These are phyloP conservation scores for Agriotes lineatus DNA, from an alignment of 2,888 invertebrate genomes.

Conservation along the genomic window DNA sequence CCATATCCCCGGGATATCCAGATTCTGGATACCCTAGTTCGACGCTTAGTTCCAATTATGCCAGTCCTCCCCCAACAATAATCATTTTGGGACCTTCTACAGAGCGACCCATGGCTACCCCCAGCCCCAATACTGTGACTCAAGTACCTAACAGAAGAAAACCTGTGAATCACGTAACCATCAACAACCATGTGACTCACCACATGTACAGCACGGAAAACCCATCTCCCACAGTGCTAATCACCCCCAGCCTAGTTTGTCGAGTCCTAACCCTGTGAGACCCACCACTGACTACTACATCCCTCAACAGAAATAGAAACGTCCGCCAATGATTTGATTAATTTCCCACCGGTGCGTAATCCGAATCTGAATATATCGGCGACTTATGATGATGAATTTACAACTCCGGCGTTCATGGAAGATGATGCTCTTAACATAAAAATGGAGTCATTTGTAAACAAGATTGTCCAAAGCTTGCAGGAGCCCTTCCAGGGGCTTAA, in stretches of 20 bases:
- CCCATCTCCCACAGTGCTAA: conserved; percentile 75
- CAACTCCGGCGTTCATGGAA: conserved; percentile 82
- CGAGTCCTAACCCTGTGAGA: conserved; percentile 54
- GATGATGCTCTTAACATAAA: conserved; percentile 83
- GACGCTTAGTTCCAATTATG: conserved; percentile 51
- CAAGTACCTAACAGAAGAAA: conserved; percentile 59
- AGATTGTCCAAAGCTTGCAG: conserved; percentile 86
- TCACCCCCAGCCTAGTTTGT: conserved; percentile 74
- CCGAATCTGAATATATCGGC: conserved; percentile 83
- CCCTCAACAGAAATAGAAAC: conserved; percentile 72
- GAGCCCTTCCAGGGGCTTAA: conserved; percentile 85
- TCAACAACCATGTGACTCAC: conserved; percentile 73
- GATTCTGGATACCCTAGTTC: conserved; percentile 41
- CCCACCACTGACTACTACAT: conserved; percentile 53
- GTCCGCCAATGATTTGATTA: conserved; percentile 71
- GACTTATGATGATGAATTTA: conserved; percentile 74
- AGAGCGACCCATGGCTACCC: conserved; percentile 26
- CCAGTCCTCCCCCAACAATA: conserved; percentile 70
- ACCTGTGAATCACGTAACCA: conserved; percentile 70
- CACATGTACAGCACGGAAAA: conserved; percentile 69
- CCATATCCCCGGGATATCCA: background rate
- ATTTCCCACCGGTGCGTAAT: conserved; percentile 88
- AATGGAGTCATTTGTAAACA: conserved; percentile 85
- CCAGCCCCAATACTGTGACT: conserved; percentile 2
- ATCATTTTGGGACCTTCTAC: conserved; percentile 70